A percentile compares a stretch with the other conserved stretches of the same genome.
Conservation (phyloP, 1,140 invertebrate genomes). For the Heliothis virescens region DNA sequence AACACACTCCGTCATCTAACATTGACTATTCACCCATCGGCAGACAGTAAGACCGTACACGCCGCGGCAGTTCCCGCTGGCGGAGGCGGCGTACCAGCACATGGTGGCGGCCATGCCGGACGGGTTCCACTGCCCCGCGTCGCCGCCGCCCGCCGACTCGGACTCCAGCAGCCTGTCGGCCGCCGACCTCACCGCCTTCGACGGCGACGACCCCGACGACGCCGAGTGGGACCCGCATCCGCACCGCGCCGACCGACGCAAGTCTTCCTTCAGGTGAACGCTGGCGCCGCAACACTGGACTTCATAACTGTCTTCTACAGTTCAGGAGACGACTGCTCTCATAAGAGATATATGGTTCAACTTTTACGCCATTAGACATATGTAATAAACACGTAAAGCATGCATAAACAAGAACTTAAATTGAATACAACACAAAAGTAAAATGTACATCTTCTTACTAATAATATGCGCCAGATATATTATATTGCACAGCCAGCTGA, state of each 20-base stretch:
- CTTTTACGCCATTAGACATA: no score
- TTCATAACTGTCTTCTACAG: no score
- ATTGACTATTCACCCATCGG: slow-evolving; percentile 56
- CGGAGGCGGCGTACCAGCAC: slow-evolving; percentile 89
- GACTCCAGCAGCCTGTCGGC: slow-evolving; percentile 69
- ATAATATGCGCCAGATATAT: no score
- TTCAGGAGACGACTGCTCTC: no score
- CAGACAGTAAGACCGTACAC: slow-evolving; percentile 90
- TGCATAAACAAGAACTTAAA: no score
- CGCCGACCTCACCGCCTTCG: slow-evolving; percentile 56
- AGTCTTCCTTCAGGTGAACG: slow-evolving; percentile 68
- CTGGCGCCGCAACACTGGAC: background rate
- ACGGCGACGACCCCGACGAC: slow-evolving; percentile 92
- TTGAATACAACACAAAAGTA: no score
- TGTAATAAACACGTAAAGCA: no score
- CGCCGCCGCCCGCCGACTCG: slow-evolving; percentile 58
- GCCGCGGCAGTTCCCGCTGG: slow-evolving; percentile 90
- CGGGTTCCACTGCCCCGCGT: slow-evolving; percentile 81
- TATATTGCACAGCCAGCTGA: no score
- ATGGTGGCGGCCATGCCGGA: slow-evolving; percentile 91
- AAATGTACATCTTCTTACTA: no score
- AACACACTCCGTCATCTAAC: slow-evolving; percentile 42
- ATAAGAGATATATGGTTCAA: no score
- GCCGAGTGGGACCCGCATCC: slow-evolving; percentile 89
- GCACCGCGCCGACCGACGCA: slow-evolving; percentile 66